Evolutionary conservation across 2,888 invertebrate genomes (phyloP), one percentile per base, ranked within the genome.

Genomic region (Aquatica leii): DNA sequence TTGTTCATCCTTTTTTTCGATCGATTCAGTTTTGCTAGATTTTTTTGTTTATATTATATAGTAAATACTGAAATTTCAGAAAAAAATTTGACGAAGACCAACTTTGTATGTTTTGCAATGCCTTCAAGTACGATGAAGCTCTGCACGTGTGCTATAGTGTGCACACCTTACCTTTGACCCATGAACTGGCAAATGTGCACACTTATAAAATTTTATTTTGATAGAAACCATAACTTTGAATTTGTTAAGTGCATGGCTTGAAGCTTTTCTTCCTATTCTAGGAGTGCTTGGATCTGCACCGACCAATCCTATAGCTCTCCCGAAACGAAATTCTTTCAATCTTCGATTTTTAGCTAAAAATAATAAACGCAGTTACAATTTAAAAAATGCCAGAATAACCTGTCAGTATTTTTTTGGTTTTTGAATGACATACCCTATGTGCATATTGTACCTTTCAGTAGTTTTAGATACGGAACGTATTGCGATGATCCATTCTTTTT

Each of bases 401-500:
- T 40, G 40, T 40, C n/a, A 12, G 6, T n/a, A 40, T 14, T 11
- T 40, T 40, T 40, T 40, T 14, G n/a, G 8, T 4, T 11, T 11
- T n/a, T n/a, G n/a, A n/a, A n/a, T n/a, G n/a, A n/a, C n/a, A n/a
- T n/a, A n/a, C n/a, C n/a, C n/a, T n/a, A n/a, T n/a, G n/a, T n/a
- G n/a, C n/a, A n/a, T n/a, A n/a, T n/a, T n/a, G n/a, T n/a, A n/a
- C n/a, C n/a, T n/a, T n/a, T n/a, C n/a, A n/a, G n/a, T n/a, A n/a
- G n/a, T 40, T 40, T 40, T 40, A 40, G 40, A 40, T 12, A 40
- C n/a, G 40, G 40, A 40, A 40, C 40, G 40, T 40, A 6, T 40
- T 40, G 40, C 40, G 40, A 40, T 40, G 40, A 40, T 6, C 40
- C 40, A 40, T 40, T n/a, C 40, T n/a, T n/a, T n/a, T 40, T 40